These are phyloP conservation scores for Anthrax anthrax DNA, from an alignment of 2,888 invertebrate species.

Conservation along the genomic window DNA sequence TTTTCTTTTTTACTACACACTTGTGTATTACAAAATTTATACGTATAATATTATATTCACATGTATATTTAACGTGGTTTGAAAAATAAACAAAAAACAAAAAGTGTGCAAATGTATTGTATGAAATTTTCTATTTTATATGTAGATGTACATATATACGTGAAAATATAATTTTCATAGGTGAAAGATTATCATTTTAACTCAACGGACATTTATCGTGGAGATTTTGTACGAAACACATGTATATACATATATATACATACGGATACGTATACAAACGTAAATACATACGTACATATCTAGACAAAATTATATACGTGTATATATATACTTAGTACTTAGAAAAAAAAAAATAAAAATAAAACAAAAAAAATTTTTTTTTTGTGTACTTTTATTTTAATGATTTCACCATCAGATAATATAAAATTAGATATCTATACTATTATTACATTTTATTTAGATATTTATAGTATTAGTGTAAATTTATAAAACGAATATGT, in stretches of 20 bases:
- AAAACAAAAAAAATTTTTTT: too few species aligned
- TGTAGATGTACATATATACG: neutral
- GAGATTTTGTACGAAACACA: conserved; percentile 32
- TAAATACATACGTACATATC: neutral
- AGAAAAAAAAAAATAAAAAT: too few species aligned
- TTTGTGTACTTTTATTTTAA: neutral
- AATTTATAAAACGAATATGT: too few species aligned
- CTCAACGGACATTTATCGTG: conserved; percentile 32
- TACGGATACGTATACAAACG: neutral
- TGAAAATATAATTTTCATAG: conserved; percentile 25
- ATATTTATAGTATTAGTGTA: too few species aligned
- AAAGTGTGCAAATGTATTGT: conserved; percentile 32
- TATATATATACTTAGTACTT: too few species aligned
- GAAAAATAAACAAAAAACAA: conserved; percentile 3
- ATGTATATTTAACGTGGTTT: conserved; percentile 22
- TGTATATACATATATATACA: conserved; percentile 12
- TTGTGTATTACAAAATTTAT: too few species aligned
- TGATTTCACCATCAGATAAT: too few species aligned
- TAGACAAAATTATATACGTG: too few species aligned
- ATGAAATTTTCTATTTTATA: conserved; percentile 16
- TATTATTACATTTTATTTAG: too few species aligned
- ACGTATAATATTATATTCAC: too few species aligned
- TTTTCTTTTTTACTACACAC: too few species aligned
- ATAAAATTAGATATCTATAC: too few species aligned
- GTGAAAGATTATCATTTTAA: conserved; percentile 34